phyloP scores from a whole-genome alignment of 1,140 invertebrate species.

The Yoshiicerus persimilis region DNA sequence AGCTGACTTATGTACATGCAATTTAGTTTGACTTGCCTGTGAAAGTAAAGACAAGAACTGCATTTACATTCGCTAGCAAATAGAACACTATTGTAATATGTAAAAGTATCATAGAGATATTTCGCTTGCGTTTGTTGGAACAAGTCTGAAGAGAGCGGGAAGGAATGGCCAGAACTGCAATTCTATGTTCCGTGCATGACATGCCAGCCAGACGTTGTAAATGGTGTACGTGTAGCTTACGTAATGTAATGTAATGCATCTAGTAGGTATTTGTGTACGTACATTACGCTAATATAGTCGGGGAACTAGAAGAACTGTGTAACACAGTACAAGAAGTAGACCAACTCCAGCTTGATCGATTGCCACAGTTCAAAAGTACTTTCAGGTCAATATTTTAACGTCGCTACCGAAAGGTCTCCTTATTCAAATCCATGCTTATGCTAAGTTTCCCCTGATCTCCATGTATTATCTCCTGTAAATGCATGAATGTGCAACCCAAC shows the following conservation, averaged over 20 bases:
- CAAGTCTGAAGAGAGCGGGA: too few relatives aligned
- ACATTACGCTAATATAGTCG: not conserved
- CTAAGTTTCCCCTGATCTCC: not conserved
- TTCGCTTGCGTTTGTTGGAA: too few relatives aligned
- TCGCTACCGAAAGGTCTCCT: conserved; percentile 6
- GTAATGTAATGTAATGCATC: not conserved
- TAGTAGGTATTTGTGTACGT: not conserved
- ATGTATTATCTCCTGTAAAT: too few relatives aligned
- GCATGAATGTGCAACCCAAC: too few relatives aligned
- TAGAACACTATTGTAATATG: not conserved
- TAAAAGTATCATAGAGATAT: too few relatives aligned
- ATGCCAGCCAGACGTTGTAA: not conserved
- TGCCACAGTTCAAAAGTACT: conserved; percentile 38
- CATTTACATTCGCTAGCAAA: not conserved
- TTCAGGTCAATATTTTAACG: conserved; percentile 37
- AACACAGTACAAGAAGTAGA: conserved; percentile 9
- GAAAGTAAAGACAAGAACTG: not conserved
- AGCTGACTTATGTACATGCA: not conserved
- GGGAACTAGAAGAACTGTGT: not conserved
- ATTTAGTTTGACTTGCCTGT: not conserved
- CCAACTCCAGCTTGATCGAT: conserved; percentile 35
- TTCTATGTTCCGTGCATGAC: not conserved
- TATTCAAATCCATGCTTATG: conserved; percentile 30
- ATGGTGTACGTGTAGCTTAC: not conserved
- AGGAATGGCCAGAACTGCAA: not conserved